phyloP scores from a whole-genome alignment of 2,113 vertebrate species.

The Urocynchramus pylzowi region DNA sequence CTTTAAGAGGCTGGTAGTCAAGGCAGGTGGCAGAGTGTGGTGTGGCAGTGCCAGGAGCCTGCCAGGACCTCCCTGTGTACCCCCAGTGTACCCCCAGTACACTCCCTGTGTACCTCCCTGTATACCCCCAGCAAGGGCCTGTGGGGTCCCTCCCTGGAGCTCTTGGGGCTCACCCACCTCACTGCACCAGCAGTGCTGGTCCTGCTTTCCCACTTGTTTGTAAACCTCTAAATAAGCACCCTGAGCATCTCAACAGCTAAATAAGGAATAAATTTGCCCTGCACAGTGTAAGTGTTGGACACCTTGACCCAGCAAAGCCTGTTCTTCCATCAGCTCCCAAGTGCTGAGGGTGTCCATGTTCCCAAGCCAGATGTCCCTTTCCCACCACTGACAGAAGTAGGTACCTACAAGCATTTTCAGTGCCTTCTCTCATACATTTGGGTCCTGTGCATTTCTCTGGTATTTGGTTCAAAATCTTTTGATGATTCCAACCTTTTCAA shows the following conservation, averaged over 20 bases:
- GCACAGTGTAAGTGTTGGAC: neutral
- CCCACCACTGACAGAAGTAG: neutral
- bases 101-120: too few species aligned
- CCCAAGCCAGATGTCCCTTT: neutral
- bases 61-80: neutral
- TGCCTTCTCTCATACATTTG: accelerated
- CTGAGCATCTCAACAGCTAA: accelerated
- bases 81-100: too few species aligned
- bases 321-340: neutral
- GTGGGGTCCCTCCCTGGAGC: neutral
- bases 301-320: neutral
- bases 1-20: neutral
- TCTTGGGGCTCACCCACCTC: neutral
- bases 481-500: neutral
- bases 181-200: neutral
- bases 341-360: accelerated
- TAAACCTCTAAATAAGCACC: neutral
- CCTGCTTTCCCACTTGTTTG: accelerated
- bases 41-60: neutral
- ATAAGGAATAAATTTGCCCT: accelerated
- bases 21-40: neutral
- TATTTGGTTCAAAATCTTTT: neutral
- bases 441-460: neutral
- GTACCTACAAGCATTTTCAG: neutral
- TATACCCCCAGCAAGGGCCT: neutral